Base-by-base conservation (phyloP, 1,140 invertebrate species). In the Gryon sp. region DNA sequence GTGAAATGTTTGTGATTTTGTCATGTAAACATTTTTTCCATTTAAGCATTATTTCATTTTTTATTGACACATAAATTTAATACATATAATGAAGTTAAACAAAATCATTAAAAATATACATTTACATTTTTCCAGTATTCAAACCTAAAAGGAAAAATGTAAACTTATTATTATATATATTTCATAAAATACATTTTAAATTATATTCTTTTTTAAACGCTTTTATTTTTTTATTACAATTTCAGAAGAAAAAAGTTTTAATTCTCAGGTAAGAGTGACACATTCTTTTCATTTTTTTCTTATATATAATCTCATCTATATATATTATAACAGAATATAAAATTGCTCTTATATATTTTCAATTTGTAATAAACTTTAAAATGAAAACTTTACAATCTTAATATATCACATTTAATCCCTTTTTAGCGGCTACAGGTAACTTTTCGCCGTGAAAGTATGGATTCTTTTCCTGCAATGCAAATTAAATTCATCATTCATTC, bases 341-440 rank as follows among this genome's bases (percentile, higher is more conserved):
- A 34, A 34, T n/a, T n/a, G n/a, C n/a, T n/a, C n/a, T n/a, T n/a
- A n/a, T n/a, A n/a, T n/a, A n/a, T 12, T 34, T 34, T 34, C 2
- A 12, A 12, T 34, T 34, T 34, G n/a, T n/a, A n/a, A n/a, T n/a
- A n/a, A n/a, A n/a, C n/a, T n/a, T n/a, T n/a, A n/a, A n/a, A n/a
- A n/a, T n/a, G n/a, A n/a, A n/a, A n/a, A n/a, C n/a, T n/a, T n/a
- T n/a, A n/a, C n/a, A 9, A 15, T 9, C 18, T 69, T 34, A 84
- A 26, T 83, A 82, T 24, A 80, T 83, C 6, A 94, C 91, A 73
- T 94, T 91, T 79, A 92, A 92, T 79, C 95, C 95, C 86, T 97
- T 97, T 85, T 97, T 97, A 24, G 95, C 95, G 24, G 95, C 95
- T 60, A 96, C 94, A 9, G 95, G 95, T 52, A 97, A 88, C 76